These are phyloP conservation scores for Pectinophora gossypiella DNA, from an alignment of 1,140 invertebrate genomes.

Conservation along the genomic window DNA sequence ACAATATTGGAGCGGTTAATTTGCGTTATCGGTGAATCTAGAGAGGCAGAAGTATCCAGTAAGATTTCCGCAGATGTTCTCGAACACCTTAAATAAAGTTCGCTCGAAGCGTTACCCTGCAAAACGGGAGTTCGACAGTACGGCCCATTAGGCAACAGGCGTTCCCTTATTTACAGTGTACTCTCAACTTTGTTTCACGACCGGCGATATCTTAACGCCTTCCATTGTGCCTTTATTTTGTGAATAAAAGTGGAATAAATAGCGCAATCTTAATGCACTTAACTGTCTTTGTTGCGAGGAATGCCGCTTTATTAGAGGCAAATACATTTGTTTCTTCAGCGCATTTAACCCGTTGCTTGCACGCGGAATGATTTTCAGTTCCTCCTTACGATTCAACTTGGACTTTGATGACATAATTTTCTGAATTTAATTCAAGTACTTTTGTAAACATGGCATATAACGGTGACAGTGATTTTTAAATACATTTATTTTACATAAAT, in stretches of 20 bases:
- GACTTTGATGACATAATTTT: too few species aligned
- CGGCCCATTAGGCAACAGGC: constrained; percentile 44
- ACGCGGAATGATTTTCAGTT: too few species aligned
- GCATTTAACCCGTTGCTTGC: too few species aligned
- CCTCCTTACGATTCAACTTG: too few species aligned
- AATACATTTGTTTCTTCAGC: neutral
- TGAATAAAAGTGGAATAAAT: constrained; percentile 4
- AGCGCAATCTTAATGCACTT: neutral
- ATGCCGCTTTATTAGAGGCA: neutral
- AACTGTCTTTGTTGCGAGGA: neutral
- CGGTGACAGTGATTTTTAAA: too few species aligned
- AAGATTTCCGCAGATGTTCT: constrained; percentile 29
- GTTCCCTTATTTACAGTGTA: constrained; percentile 43
- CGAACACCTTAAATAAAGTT: constrained; percentile 45
- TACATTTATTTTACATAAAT: too few species aligned
- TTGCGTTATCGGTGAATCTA: neutral
- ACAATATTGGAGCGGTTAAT: neutral
- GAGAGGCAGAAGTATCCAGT: constrained; percentile 15
- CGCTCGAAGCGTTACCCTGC: constrained; percentile 25
- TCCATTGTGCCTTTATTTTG: neutral
- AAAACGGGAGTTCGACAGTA: constrained; percentile 27
- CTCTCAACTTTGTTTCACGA: constrained; percentile 14
- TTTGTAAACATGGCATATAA: too few species aligned
- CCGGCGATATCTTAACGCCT: constrained; percentile 2
- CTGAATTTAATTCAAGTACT: too few species aligned